Base-by-base conservation (phyloP, 2,797 vertebrate genomes). In the Enteromius radiatus region DNA sequence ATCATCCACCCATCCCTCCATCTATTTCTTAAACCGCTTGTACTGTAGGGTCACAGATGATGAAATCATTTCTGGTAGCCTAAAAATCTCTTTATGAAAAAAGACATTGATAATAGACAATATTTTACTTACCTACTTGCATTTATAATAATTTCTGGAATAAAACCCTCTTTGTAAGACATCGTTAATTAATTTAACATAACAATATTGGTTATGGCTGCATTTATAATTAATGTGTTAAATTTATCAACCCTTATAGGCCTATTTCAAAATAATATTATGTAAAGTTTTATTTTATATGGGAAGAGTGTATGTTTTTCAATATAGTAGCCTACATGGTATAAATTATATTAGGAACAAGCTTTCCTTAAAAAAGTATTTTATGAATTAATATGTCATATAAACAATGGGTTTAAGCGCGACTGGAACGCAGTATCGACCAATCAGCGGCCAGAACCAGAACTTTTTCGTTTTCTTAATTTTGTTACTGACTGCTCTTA, bases 31-130 rank as follows among this genome's bases (percentile, higher is more conserved):
- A 75, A 76, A 56, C 6, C 0, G 33, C 41, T 41, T 54, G n/a
- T 26, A 17, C 31, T 67, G n/a, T 4, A 21, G 31, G 45, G n/a
- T 65, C 54, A 21, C 47, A 12, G 65, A 7, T 33, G 73, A 83
- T 80, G 41, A 71, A 71, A 83, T 76, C 0, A 83, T 78, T 69
- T 85, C n/a, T 73, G 14, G 36, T 23, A 81, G 36, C 26, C 56
- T 14, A 9, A 49, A 67, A 70, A 80, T 12, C 64, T 76, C 12
- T 41, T 41, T 74, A 52, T 52, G 17, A 47, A 49, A 49, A 52
- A 19, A 52, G 2, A 3, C 15, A 49, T 19, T 17, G 15, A 19
- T n/a, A 54, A 9, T n/a, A 54, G 52, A n/a, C 8, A n/a, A 54
- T 54, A 54, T 54, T 52, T 54, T 54, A 41, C 38, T 36, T 52